Evolutionary conservation across 1,140 invertebrate species (phyloP), one percentile per base, ranked within the genome.

Genomic region (Magallana angulata): DNA sequence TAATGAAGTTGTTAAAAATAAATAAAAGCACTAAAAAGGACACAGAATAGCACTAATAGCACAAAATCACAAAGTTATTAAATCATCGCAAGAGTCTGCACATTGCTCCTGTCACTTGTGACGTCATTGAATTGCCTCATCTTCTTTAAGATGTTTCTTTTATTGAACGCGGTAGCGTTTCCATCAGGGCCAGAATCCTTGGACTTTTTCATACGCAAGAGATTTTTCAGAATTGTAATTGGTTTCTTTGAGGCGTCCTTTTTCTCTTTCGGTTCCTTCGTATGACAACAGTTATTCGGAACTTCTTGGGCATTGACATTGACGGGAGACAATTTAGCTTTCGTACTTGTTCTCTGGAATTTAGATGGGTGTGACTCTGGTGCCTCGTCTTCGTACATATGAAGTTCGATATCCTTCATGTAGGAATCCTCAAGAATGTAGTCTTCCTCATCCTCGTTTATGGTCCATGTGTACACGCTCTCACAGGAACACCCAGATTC

Each of bases 351-450:
- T 12, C 68, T 18, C 36, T 76, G 68, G 68, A 76, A 36, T 36
- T 8, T 1, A 12, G 24, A 30, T 8, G 24, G 68, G 11, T 30
- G 1, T 30, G 68, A 76, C 24, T 30, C 7, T 24, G 24, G 68
- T 8, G 68, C 30, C 24, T 76, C 7, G 68, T 76, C 11, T 76
- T 76, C 24, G 18, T 76, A 76, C 9, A 76, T 76, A 30, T 3
- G 30, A 7, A 76, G 14, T 11, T 76, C 68, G 30, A 76, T 76
- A 12, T 36, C 68, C 11, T 76, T 76, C 68, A 76, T 76, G 68
- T 76, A 76, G 24, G 68, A 76, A 30, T 76, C 68, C 24, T 76
- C 68, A 11, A 76, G 68, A 76, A 76, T 76, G 14, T 30, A 76
- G 24, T 76, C 68, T 9, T 76, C 68, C 12, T 76, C 68, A 36